Percentiles rank a stretch among this genome's conserved stretches.
Conservation (phyloP, 2,797 vertebrate species). For the Pangasius krempfi region DNA sequence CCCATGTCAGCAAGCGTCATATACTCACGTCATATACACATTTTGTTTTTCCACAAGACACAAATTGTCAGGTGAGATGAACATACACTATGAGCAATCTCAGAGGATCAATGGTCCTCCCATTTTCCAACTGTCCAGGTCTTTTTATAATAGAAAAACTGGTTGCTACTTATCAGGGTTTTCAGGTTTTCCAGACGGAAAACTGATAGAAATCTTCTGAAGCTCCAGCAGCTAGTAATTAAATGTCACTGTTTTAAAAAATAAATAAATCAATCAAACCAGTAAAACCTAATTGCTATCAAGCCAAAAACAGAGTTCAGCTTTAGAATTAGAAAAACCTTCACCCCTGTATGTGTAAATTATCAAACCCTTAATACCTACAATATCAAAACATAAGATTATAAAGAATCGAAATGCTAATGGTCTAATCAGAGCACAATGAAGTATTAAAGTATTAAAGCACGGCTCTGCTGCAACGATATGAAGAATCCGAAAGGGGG, state of each 20-base stretch:
- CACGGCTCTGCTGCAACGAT: conserved; percentile 16
- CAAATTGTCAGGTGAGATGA: background rate
- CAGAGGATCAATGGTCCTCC: no score
- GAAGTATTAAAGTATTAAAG: background rate
- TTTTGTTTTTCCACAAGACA: background rate
- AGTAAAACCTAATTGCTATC: background rate
- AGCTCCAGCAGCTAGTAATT: background rate
- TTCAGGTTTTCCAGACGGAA: background rate
- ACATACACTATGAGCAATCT: background rate
- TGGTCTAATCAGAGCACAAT: background rate
- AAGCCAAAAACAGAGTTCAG: background rate
- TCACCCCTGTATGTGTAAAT: background rate
- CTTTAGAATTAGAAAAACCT: background rate
- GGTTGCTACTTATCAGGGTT: background rate
- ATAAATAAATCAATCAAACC: background rate
- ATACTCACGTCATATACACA: background rate
- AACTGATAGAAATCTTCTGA: background rate
- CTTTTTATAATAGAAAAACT: background rate
- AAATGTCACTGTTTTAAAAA: background rate
- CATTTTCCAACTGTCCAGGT: background rate
- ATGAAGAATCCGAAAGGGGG: conserved; percentile 58
- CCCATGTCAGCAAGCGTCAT: background rate
- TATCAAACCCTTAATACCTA: background rate
- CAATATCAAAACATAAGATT: background rate
- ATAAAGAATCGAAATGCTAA: background rate